Percentiles rank a stretch among this genome's conserved stretches.
phyloP scores from a whole-genome alignment of 2,797 vertebrate genomes.

The Sebastes iracundus region DNA sequence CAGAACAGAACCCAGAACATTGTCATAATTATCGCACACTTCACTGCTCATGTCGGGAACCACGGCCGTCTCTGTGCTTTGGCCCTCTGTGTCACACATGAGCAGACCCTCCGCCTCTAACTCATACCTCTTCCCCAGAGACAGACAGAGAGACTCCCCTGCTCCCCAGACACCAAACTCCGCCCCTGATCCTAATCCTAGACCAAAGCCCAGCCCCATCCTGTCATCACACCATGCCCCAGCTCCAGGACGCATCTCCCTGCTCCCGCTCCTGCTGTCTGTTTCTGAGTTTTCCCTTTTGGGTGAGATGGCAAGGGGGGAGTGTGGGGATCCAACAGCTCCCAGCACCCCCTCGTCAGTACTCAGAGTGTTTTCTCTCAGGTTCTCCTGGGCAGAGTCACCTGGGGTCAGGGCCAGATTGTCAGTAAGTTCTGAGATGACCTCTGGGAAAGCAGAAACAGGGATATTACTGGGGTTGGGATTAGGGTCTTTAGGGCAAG shows the following conservation, averaged over 20 bases:
- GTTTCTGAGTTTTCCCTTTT: slow-evolving; percentile 87
- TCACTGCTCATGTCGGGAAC: slow-evolving; percentile 62
- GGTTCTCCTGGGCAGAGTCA: slow-evolving; percentile 84
- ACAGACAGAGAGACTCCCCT: slow-evolving; percentile 74
- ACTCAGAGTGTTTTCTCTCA: slow-evolving; percentile 80
- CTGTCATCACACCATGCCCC: slow-evolving; percentile 69
- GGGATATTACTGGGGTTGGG: slow-evolving; percentile 86
- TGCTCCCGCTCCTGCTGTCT: slow-evolving; percentile 54
- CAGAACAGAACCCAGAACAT: slow-evolving; percentile 61
- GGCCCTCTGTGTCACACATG: slow-evolving; percentile 76
- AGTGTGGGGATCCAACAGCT: slow-evolving; percentile 78
- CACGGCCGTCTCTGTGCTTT: slow-evolving; percentile 61
- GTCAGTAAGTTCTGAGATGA: slow-evolving; percentile 77
- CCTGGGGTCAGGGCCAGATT: slow-evolving; percentile 74
- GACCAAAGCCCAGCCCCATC: slow-evolving; percentile 52
- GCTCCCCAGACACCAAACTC: slow-evolving; percentile 75
- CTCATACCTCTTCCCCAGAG: slow-evolving; percentile 75
- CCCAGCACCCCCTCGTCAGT: slow-evolving; percentile 76
- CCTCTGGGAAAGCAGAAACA: slow-evolving; percentile 78
- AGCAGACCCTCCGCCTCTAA: slow-evolving; percentile 80
- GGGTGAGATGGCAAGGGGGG: slow-evolving; percentile 84
- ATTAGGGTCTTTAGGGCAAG: slow-evolving; percentile 80
- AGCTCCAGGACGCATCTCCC: slow-evolving; percentile 40
- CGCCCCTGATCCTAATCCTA: slow-evolving; percentile 50
- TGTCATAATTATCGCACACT: slow-evolving; percentile 54